Conservation (phyloP, 64 coral and sea anemone genomes). For the Montipora capricornis region DNA sequence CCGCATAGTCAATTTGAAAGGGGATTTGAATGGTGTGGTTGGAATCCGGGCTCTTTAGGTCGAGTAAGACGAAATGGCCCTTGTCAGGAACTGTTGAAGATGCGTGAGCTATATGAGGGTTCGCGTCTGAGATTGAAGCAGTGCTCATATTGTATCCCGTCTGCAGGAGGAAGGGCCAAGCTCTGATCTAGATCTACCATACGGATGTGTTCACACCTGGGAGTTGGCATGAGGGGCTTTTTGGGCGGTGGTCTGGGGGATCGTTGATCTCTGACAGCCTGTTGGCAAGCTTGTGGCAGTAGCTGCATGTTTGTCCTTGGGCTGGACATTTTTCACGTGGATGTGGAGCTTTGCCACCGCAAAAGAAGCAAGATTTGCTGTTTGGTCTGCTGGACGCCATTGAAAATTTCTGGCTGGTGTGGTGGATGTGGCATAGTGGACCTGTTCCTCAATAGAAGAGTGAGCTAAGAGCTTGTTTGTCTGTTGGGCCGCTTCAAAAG, state of each 20-base stretch:
- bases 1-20: slow-evolving; percentile 46
- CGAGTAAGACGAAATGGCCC: background rate
- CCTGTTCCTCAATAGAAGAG: no score
- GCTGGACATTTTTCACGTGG: background rate
- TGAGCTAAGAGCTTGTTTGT: no score
- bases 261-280: no score
- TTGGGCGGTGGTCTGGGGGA: no score
- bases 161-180: background rate
- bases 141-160: background rate
- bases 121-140: background rate
- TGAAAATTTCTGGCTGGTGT: slow-evolving; percentile 2
- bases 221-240: no score
- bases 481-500: background rate
- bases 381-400: background rate
- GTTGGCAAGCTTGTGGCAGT: no score
- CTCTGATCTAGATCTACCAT: no score
- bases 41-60: background rate
- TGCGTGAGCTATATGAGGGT: background rate
- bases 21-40: background rate
- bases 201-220: no score
- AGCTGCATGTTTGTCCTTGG: no score
- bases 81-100: no score
- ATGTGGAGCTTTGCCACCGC: background rate
- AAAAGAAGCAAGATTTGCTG: no score
- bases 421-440: no score